phyloP scores from a whole-genome alignment of 2,797 vertebrate genomes.

The Leuciscus waleckii region DNA sequence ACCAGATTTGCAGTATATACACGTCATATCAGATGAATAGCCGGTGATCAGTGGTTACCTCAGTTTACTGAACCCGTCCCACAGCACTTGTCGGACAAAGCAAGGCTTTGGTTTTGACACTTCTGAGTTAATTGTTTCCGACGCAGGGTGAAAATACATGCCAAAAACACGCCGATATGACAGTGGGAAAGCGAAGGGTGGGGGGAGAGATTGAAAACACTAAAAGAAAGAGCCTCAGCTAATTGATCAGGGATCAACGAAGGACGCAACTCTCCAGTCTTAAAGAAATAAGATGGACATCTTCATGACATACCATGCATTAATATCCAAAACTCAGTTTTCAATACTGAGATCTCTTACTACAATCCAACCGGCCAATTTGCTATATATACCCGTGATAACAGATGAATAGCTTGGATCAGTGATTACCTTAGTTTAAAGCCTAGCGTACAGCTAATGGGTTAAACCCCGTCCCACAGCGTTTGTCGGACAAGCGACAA shows the following conservation, averaged over 20 bases:
- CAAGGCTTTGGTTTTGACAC: conserved; percentile 12
- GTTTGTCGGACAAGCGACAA: conserved; percentile 20
- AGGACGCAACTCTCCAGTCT: no score
- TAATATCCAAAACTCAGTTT: no score
- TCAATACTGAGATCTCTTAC: no score
- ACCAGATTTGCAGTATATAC: not conserved
- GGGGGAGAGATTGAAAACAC: conserved; percentile 48
- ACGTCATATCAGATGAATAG: conserved; percentile 12
- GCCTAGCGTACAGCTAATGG: not conserved
- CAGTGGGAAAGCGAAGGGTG: conserved; percentile 27
- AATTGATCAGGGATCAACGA: no score
- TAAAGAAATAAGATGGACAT: no score
- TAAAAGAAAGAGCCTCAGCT: not conserved
- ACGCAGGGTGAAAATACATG: conserved; percentile 28
- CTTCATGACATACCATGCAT: no score
- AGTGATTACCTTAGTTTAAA: conserved; percentile 37
- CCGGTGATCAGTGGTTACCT: conserved; percentile 27
- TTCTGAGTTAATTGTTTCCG: conserved; percentile 16
- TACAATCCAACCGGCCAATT: no score
- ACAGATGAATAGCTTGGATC: no score
- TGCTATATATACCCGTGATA: not conserved
- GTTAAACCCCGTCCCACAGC: not conserved
- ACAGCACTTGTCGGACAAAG: conserved; percentile 4
- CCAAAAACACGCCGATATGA: conserved; percentile 10
- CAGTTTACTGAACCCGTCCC: not conserved